Base-by-base conservation (phyloP, 2,113 vertebrate species). In the Tragelaphus scriptus region DNA sequence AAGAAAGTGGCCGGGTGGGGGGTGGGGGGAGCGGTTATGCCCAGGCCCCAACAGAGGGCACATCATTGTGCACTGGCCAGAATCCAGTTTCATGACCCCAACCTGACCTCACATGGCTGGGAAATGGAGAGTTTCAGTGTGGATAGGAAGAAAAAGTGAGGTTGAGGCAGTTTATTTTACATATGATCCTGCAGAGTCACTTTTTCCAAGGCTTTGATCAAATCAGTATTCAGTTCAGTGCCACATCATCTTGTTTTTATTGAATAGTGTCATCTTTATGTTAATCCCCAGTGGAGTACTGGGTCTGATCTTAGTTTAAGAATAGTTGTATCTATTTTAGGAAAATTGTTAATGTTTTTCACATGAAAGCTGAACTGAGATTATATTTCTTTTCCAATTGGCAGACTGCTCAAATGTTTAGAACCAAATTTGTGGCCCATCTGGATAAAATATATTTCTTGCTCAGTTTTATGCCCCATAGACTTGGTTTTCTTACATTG, bases 261-360 rank as follows among this genome's bases (percentile, higher is more conserved):
- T 55, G 77, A 81, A 11, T 44, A 44, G 0, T 84, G n/a, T 79
- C n/a, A 21, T 81, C 19, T 75, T 65, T 5, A 14, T 53, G 19
- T 68, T 75, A 71, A 32, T 75, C 81, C 30, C 36, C 15, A 32
- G 28, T 36, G 4, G 25, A 95, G 8, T 44, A 28, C 36, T 26
- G 11, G 49, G 6, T 55, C 65, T 81, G 85, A 87, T 84, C 61
- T 90, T 95, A 79, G 23, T 53, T 96, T 85, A 81, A 94, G 32
- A 68, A 79, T 80, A 89, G 4, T 65, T 84, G 21, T 84, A 21
- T 58, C 10, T 94, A 12, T 85, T 21, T 51, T 80, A 32, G 56
- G 26, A 95, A 90, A 86, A 53, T 77, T 81, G 36, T 87, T 80
- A 53, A 7, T 80, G 30, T 63, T 85, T 81, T 84, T 95, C 13